These are phyloP conservation scores for Tragelaphus scriptus DNA, from an alignment of 2,113 vertebrate species.

Conservation along the genomic window DNA sequence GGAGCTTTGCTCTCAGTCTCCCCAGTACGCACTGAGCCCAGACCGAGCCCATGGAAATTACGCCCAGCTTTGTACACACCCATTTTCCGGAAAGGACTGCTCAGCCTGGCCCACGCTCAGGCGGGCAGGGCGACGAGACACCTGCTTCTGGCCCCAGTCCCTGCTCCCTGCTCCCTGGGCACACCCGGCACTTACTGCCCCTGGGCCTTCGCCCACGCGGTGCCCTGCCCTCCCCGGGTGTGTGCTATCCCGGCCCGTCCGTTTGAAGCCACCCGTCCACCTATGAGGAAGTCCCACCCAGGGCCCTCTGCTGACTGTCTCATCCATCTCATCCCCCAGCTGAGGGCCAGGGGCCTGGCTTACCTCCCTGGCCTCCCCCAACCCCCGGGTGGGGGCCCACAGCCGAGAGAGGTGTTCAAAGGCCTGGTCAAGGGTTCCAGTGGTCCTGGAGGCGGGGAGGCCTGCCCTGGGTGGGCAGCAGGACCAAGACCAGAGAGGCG, in stretches of 20 bases:
- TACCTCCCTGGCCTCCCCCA: not conserved
- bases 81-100: not conserved
- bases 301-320: not conserved
- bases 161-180: not conserved
- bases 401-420: not conserved
- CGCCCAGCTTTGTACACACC: not conserved
- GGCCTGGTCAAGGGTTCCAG: not conserved
- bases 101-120: rapidly evolving
- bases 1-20: rapidly evolving
- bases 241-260: rapidly evolving
- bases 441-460: not conserved
- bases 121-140: rapidly evolving
- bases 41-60: rapidly evolving
- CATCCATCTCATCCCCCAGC: not conserved
- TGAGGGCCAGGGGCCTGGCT: not conserved
- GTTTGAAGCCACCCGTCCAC: rapidly evolving
- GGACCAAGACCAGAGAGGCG: not conserved
- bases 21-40: rapidly evolving
- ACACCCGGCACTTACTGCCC: not conserved
- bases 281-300: rapidly evolving
- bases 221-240: rapidly evolving
- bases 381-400: rapidly evolving
- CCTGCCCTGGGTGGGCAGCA: not conserved
- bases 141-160: not conserved
- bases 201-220: rapidly evolving